Evolutionary conservation across 64 coral and sea anemone genomes (phyloP).

Genomic region (Actinia equina): DNA sequence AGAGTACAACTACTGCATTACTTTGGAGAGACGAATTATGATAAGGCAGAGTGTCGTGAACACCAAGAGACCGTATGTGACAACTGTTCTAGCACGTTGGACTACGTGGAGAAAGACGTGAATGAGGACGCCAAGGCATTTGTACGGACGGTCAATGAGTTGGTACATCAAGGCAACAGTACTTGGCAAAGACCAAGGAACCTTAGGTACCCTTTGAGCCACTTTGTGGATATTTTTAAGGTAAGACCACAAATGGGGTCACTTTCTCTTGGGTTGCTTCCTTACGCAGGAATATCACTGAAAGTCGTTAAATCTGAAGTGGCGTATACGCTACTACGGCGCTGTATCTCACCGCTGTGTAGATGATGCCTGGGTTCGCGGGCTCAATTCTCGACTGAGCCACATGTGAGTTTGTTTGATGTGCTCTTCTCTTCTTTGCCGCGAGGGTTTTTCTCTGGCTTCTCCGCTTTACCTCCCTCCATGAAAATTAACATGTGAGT

Average conservation of each 20-base stretch:
- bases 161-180: slow-evolving; percentile 80
- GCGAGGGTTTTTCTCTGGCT: too few relatives aligned
- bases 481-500: too few relatives aligned
- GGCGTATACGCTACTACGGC: too few relatives aligned
- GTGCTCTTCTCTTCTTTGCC: too few relatives aligned
- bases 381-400: too few relatives aligned
- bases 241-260: neutral
- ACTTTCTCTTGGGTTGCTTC: too few relatives aligned
- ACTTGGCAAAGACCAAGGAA: slow-evolving; percentile 67
- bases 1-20: slow-evolving; percentile 93
- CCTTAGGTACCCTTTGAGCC: slow-evolving; percentile 66
- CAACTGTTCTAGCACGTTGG: slow-evolving; percentile 55
- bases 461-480: too few relatives aligned
- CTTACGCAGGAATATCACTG: too few relatives aligned
- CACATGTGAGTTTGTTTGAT: too few relatives aligned
- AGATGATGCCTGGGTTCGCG: too few relatives aligned
- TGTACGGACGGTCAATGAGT: slow-evolving; percentile 72
- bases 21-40: slow-evolving; percentile 88
- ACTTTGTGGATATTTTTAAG: slow-evolving; percentile 96
- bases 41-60: slow-evolving; percentile 41
- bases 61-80: slow-evolving; percentile 63
- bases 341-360: too few relatives aligned
- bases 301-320: too few relatives aligned
- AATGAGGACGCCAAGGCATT: slow-evolving; percentile 79
- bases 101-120: slow-evolving; percentile 60